These are phyloP conservation scores for Tetraneura akinire DNA, from an alignment of 1,140 invertebrate genomes.

Conservation along the genomic window DNA sequence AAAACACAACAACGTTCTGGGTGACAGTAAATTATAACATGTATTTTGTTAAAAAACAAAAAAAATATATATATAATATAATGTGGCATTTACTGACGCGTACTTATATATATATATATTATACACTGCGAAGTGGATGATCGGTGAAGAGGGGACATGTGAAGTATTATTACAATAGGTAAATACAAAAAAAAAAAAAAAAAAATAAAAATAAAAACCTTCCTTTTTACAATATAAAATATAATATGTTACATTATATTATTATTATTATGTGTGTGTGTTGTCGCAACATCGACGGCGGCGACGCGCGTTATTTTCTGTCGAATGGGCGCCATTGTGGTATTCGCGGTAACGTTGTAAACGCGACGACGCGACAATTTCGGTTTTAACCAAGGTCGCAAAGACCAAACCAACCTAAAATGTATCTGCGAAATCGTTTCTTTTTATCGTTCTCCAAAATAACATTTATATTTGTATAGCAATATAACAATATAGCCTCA, in stretches of 20 bases:
- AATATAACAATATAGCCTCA: no score
- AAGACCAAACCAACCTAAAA: not conserved
- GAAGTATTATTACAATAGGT: conserved; percentile 28
- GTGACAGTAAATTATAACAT: not conserved
- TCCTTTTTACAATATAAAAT: not conserved
- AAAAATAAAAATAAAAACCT: not conserved
- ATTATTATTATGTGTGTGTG: not conserved
- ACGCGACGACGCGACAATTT: not conserved
- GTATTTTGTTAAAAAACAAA: not conserved
- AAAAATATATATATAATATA: no score
- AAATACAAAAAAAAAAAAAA: not conserved
- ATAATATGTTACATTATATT: conserved; percentile 13
- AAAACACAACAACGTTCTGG: not conserved
- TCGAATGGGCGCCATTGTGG: conserved; percentile 24
- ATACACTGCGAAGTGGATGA: not conserved
- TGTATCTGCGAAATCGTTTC: no score
- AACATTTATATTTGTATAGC: no score
- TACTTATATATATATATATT: not conserved
- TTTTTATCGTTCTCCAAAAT: no score
- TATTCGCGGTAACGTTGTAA: not conserved
- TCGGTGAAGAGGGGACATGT: not conserved
- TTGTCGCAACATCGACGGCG: conserved; percentile 18
- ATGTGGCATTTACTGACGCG: not conserved
- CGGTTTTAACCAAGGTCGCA: conserved; percentile 21
- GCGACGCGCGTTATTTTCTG: conserved; percentile 2